Conservation (phyloP, 2,797 vertebrate genomes). For the Leptatherina wallacei region DNA sequence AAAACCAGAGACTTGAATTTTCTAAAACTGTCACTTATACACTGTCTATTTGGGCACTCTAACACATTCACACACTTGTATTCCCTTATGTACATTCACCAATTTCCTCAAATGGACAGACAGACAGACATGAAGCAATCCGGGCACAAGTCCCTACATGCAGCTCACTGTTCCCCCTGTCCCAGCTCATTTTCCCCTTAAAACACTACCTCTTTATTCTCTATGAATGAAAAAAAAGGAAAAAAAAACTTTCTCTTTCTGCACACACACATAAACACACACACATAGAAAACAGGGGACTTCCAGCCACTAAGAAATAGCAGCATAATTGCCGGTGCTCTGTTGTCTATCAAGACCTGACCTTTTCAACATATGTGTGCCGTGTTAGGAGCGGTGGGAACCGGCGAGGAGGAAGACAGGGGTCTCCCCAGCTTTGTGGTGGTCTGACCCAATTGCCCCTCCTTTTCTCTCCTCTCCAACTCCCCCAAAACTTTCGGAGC, state of each 20-base stretch:
- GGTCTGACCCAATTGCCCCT: slow-evolving; percentile 74
- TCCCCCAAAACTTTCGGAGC: slow-evolving; percentile 64
- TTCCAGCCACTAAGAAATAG: slow-evolving; percentile 80
- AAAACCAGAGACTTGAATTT: slow-evolving; percentile 3
- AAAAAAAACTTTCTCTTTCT: slow-evolving; percentile 54
- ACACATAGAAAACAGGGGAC: slow-evolving; percentile 73
- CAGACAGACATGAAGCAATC: slow-evolving; percentile 68
- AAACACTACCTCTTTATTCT: slow-evolving; percentile 86
- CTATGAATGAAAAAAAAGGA: slow-evolving; percentile 59
- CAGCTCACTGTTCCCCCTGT: slow-evolving; percentile 63
- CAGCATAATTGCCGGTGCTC: slow-evolving; percentile 83
- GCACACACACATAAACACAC: slow-evolving; percentile 52
- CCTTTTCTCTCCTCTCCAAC: slow-evolving; percentile 14
- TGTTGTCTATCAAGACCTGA: slow-evolving; percentile 84
- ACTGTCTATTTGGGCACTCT: slow-evolving; percentile 17
- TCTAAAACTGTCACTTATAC: neutral
- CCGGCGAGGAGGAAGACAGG: slow-evolving; percentile 69
- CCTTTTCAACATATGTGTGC: slow-evolving; percentile 81
- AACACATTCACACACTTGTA: slow-evolving; percentile 57
- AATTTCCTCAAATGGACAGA: slow-evolving; percentile 69
- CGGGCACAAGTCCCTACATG: slow-evolving; percentile 75
- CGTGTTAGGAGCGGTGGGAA: slow-evolving; percentile 78
- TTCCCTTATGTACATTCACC: slow-evolving; percentile 49
- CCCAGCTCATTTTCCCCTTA: slow-evolving; percentile 71
- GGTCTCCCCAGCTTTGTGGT: slow-evolving; percentile 78